Percentiles rank a stretch among this genome's conserved stretches.
These are phyloP conservation scores for Panthera tigris DNA, from an alignment of 2,113 vertebrate genomes.

Conservation along the genomic window DNA sequence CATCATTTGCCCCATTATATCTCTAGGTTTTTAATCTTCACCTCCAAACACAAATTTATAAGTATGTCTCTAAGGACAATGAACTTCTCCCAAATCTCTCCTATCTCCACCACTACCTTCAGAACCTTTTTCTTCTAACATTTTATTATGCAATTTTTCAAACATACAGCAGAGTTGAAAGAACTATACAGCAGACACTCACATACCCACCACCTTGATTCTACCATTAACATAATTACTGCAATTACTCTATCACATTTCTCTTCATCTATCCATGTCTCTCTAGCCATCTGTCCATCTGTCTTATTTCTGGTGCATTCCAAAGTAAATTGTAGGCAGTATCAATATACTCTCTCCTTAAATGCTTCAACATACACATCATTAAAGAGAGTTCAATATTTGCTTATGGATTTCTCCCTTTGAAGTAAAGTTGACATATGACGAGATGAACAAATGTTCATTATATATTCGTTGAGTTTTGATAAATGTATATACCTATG, in stretches of 20 bases:
- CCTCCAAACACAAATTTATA: not conserved
- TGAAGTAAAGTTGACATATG: not conserved
- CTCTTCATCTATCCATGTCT: not conserved
- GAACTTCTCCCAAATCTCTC: not conserved
- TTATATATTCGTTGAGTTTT: not conserved
- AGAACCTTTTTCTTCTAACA: not conserved
- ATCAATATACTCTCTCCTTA: not conserved
- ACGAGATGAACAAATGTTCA: not conserved
- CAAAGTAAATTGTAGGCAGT: not conserved
- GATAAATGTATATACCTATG: not conserved
- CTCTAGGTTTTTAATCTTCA: not conserved
- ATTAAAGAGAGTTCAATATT: not conserved
- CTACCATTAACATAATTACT: not conserved
- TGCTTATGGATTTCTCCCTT: not conserved
- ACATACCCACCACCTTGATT: not conserved
- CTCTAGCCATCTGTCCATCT: not conserved
- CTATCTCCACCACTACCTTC: not conserved
- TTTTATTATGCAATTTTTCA: not conserved
- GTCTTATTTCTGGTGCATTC: not conserved
- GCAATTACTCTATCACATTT: not conserved
- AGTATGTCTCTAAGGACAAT: not conserved
- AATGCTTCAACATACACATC: not conserved
- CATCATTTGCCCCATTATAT: not conserved
- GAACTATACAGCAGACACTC: not conserved
- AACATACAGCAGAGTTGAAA: not conserved